Base-by-base conservation (phyloP, 2,888 invertebrate genomes). In the Heterodera filipjevi region DNA sequence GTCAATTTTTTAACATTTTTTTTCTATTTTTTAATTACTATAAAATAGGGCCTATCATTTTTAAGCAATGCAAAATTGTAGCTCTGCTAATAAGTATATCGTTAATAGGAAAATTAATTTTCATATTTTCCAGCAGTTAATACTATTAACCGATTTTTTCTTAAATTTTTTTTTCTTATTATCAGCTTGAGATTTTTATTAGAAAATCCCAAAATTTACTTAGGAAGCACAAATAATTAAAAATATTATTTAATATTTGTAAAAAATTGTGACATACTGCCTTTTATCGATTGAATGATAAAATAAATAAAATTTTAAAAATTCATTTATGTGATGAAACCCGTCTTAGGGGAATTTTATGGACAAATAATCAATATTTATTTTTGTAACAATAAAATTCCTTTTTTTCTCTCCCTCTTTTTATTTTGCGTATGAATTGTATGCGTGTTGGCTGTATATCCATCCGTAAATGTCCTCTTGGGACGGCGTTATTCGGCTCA, bases 391-490 rank as follows among this genome's bases (percentile, higher is more conserved):
- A 10, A 64, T 64, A 64, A 64, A 49, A 19, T 49, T 49, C n/a
- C n/a, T 49, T 19, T 3, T 49, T 12, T 49, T 16, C 49, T 19
- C 16, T 49, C 16, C 3, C 3, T 12, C 16, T 16, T 27, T 27
- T 44, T 19, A 68, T 46, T 81, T 83, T n/a, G 78, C 44, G 71
- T 82, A 82, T 32, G 78, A 75, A 72, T 73, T 77, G 66, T 81
- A 84, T 8, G 78, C 66, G 64, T 76, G 77, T n/a, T 79, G 84
- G 33, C 78, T 66, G 76, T 82, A 84, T 35, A 84, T 64, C 81
- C 83, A 84, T 35, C 78, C 81, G 77, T 85, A 83, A 16, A 85
- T 80, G 71, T 83, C 83, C 35, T 83, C 83, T 27, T 80, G 77
- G 59, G 49, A 44, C 30, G 82, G 72, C 44, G 81, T 77, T 12